Evolutionary conservation across 92 coral and sea anemone genomes (phyloP).

Genomic region (Epizoanthus fatuus): DNA sequence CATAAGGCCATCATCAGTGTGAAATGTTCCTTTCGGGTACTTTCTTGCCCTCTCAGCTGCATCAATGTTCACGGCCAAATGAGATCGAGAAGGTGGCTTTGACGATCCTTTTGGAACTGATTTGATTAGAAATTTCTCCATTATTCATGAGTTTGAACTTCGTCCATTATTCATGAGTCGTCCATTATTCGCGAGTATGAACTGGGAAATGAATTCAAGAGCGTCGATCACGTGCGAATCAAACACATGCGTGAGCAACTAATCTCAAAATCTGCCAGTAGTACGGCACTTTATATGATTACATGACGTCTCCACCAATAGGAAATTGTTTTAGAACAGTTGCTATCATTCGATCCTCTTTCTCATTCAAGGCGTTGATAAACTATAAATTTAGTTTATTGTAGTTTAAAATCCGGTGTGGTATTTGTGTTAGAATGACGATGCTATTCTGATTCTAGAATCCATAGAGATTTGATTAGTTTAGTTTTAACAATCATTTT

Average conservation of each 20-base stretch:
- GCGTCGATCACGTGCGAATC: conserved; percentile 14
- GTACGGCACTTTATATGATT: conserved; percentile 4
- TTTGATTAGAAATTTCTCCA: conserved; percentile 2
- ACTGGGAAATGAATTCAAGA: conserved; percentile 6
- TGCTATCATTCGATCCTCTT: background rate
- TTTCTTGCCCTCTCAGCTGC: too few relatives aligned
- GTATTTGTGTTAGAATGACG: conserved; percentile 1
- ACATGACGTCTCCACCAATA: conserved; percentile 5
- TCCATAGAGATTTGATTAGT: conserved; percentile 11
- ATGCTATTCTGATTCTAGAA: conserved; percentile 23
- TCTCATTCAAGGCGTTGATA: conserved; percentile 6
- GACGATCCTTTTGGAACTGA: conserved; percentile 21
- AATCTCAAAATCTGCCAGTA: conserved; percentile 11
- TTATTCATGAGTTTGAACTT: conserved; percentile 14
- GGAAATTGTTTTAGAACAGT: conserved; percentile 16
- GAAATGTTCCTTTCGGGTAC: too few relatives aligned
- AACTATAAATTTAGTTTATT: conserved; percentile 4
- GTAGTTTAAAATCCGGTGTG: conserved; percentile 9
- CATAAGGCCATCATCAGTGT: too few relatives aligned
- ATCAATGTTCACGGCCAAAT: conserved; percentile 11
- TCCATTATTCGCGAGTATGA: background rate
- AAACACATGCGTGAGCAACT: conserved; percentile 13
- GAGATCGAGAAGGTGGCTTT: conserved; percentile 16
- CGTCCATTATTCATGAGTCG: conserved; percentile 1
- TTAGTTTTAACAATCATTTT: background rate